phyloP scores from a whole-genome alignment of 2,113 vertebrate species.

The Oncorhynchus masou region DNA sequence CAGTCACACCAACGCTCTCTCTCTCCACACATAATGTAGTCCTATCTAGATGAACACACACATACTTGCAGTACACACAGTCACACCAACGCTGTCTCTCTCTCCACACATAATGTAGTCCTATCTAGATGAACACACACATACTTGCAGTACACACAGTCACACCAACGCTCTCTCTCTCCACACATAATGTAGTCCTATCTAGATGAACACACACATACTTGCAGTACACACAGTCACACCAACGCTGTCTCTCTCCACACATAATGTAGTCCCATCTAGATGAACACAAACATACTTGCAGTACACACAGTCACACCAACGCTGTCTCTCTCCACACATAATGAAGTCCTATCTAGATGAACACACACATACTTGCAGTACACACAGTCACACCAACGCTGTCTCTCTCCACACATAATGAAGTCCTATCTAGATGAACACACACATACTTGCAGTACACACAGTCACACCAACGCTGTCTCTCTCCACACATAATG shows the following conservation, averaged over 20 bases:
- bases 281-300: not conserved
- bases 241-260: slow-evolving; percentile 27
- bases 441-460: not conserved
- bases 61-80: not conserved
- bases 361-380: not conserved
- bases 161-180: slow-evolving; percentile 21
- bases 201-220: slow-evolving; percentile 19
- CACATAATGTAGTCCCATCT: slow-evolving; percentile 39
- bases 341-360: slow-evolving; percentile 42
- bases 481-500: slow-evolving; percentile 29
- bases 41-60: slow-evolving; percentile 40
- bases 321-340: slow-evolving; percentile 28
- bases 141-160: not conserved
- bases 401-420: slow-evolving; percentile 28
- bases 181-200: slow-evolving; percentile 32
- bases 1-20: not conserved
- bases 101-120: slow-evolving; percentile 23
- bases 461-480: not conserved
- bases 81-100: slow-evolving; percentile 7
- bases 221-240: not conserved
- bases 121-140: slow-evolving; percentile 38
- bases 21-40: slow-evolving; percentile 33
- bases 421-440: slow-evolving; percentile 41
- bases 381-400: not conserved
- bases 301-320: not conserved